Percentiles rank a stretch among this genome's conserved stretches.
Evolutionary conservation across 2,797 vertebrate species (phyloP).

Genomic region (Avahi laniger): DNA sequence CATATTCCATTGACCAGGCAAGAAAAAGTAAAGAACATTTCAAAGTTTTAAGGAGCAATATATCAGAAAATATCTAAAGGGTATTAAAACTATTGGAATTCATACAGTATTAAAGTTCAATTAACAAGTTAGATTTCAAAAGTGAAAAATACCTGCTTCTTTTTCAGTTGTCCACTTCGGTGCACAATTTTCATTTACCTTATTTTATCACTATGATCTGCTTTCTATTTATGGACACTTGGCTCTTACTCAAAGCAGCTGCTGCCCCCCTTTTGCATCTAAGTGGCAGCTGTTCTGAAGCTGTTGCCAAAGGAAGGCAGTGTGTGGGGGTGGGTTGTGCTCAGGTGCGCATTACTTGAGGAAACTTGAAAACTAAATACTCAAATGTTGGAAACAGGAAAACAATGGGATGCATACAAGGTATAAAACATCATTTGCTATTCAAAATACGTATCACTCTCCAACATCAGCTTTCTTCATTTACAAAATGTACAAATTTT

Average conservation of each 20-base stretch:
- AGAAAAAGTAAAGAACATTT: not conserved
- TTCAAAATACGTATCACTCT: not conserved
- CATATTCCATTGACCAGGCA: not conserved
- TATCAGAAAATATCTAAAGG: not conserved
- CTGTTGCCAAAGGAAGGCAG: not conserved
- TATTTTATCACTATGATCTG: not conserved
- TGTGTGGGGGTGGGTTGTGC: too few species aligned
- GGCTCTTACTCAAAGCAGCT: not conserved
- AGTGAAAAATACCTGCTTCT: not conserved
- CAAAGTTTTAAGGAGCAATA: not conserved
- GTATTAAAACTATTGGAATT: not conserved
- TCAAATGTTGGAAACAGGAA: not conserved
- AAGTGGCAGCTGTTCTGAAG: not conserved
- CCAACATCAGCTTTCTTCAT: not conserved
- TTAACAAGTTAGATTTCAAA: not conserved
- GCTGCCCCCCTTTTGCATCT: not conserved
- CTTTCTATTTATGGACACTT: not conserved
- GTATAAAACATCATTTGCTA: not conserved
- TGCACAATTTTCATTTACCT: not conserved
- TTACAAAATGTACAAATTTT: not conserved
- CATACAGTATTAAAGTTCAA: not conserved
- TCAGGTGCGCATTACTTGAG: not conserved
- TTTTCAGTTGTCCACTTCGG: conserved; percentile 31
- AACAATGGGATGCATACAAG: not conserved
- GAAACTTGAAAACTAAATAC: not conserved